phyloP scores from a whole-genome alignment of 2,888 invertebrate species.

The Dasysyrphus tricinctus region DNA sequence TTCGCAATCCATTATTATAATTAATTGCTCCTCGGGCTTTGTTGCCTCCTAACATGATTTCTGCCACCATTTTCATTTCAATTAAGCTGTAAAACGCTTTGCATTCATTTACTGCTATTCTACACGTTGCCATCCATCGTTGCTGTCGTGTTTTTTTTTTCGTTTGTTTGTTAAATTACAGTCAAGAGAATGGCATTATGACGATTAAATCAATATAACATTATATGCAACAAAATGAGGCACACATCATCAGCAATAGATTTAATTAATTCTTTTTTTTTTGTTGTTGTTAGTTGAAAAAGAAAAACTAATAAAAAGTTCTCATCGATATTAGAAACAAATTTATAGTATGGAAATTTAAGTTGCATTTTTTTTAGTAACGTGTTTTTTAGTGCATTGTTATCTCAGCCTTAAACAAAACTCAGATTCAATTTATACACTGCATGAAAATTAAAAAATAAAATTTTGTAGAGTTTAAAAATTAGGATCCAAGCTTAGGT shows the following conservation, averaged over 20 bases:
- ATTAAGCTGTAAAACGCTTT: constrained; percentile 73
- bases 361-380: neutral
- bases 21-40: constrained; percentile 72
- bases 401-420: too few relatives aligned
- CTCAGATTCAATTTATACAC: too few relatives aligned
- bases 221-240: constrained; percentile 12
- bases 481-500: too few relatives aligned
- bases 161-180: constrained; percentile 45
- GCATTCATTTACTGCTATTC: constrained; percentile 42
- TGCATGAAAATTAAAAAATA: too few relatives aligned
- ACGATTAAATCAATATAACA: constrained; percentile 65
- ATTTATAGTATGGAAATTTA: neutral
- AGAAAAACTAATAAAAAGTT: constrained; percentile 38
- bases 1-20: constrained; percentile 76
- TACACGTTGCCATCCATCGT: neutral
- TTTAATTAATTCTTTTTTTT: constrained; percentile 50
- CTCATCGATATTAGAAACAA: constrained; percentile 15
- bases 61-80: constrained; percentile 75
- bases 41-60: constrained; percentile 68
- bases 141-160: neutral
- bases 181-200: constrained; percentile 47
- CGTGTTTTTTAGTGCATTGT: too few relatives aligned
- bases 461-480: too few relatives aligned
- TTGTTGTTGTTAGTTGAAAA: constrained; percentile 34
- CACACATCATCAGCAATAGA: constrained; percentile 18